These are phyloP conservation scores for Rhodeus uyekii DNA, from an alignment of 2,797 vertebrate genomes.

Conservation along the genomic window DNA sequence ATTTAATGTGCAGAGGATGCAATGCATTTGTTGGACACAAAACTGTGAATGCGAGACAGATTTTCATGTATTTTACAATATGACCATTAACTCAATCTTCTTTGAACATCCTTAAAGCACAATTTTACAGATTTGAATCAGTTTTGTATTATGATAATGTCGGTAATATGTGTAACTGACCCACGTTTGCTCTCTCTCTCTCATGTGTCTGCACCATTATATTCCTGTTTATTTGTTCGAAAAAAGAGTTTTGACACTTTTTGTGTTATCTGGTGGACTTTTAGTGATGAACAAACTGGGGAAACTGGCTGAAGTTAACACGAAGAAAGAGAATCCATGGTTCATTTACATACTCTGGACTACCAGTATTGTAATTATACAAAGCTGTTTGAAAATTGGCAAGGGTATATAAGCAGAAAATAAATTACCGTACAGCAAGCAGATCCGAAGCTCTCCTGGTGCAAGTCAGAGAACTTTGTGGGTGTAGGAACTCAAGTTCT, in stretches of 20 bases:
- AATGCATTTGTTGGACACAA: background rate
- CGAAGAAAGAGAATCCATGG: background rate
- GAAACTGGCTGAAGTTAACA: background rate
- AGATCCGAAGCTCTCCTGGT: background rate
- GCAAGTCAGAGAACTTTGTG: background rate
- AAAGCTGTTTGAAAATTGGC: too few relatives aligned
- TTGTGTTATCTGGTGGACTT: background rate
- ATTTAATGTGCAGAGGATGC: background rate
- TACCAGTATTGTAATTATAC: background rate
- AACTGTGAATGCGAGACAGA: slow-evolving; percentile 24
- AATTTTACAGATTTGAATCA: background rate
- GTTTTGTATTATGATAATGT: background rate
- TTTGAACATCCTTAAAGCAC: background rate
- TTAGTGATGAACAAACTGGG: too few relatives aligned
- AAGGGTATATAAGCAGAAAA: background rate
- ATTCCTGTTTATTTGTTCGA: background rate
- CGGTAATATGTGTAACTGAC: too few relatives aligned
- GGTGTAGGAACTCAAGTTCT: background rate
- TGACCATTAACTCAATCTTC: background rate
- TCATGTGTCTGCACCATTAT: background rate
- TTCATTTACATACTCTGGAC: background rate
- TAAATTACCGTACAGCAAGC: background rate
- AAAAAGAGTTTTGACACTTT: background rate
- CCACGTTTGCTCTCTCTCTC: background rate
- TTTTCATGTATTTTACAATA: slow-evolving; percentile 1